Conservation (phyloP, 2,113 vertebrate genomes). For the Eupsittula cactorum region DNA sequence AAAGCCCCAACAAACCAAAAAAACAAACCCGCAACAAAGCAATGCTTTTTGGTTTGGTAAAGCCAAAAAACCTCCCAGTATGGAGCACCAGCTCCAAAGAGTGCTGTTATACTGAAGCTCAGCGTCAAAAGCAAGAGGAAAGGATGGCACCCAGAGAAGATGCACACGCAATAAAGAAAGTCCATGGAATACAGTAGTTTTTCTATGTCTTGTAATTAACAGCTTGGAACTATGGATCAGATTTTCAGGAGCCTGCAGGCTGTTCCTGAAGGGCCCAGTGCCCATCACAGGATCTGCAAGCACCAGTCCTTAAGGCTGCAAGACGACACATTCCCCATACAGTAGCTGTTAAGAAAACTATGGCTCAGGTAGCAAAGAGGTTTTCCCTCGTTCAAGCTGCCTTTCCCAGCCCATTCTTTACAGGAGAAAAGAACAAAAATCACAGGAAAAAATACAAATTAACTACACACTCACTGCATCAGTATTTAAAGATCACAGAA, state of each 20-base stretch:
- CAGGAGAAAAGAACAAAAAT: not conserved
- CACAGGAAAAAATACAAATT: not conserved
- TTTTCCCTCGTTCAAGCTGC: constrained; percentile 39
- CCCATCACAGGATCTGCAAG: not conserved
- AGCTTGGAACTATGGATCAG: not conserved
- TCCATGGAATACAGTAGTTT: constrained; percentile 53
- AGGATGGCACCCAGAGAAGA: not conserved
- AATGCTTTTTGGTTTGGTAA: not conserved
- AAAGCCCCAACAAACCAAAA: not conserved
- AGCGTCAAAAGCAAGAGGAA: not conserved
- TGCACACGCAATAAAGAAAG: not conserved
- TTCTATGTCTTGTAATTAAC: constrained; percentile 10
- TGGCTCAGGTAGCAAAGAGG: constrained; percentile 64
- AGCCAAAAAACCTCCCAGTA: not conserved
- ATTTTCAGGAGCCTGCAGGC: not conserved
- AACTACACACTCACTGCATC: not conserved
- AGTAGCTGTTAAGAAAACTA: constrained; percentile 29
- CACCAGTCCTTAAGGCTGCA: not conserved
- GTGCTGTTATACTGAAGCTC: not conserved
- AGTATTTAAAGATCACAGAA: constrained; percentile 16
- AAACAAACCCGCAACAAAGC: not conserved
- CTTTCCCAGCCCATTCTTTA: constrained; percentile 15
- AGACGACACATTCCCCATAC: not conserved
- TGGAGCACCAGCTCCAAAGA: not conserved
- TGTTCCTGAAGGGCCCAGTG: not conserved